Percentiles rank a stretch among this genome's conserved stretches.
These are phyloP conservation scores for Lasaia peninsularis DNA, from an alignment of 1,140 invertebrate species.

Conservation along the genomic window DNA sequence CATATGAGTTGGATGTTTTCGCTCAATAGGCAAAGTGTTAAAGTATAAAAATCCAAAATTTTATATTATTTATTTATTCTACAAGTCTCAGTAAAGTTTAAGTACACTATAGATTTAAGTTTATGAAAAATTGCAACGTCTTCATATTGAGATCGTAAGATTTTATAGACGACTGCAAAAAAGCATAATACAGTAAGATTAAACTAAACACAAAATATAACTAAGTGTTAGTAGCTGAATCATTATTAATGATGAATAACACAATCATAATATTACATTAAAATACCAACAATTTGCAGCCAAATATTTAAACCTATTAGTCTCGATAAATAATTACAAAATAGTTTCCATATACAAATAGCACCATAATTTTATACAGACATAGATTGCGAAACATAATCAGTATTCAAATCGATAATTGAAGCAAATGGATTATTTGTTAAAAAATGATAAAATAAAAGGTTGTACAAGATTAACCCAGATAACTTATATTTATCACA, in stretches of 20 bases:
- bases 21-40: not conserved
- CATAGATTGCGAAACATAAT: not conserved
- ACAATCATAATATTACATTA: not conserved
- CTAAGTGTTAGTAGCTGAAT: conserved; percentile 1
- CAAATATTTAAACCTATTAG: not conserved
- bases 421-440: not conserved
- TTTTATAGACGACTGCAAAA: not conserved
- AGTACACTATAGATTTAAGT: not conserved
- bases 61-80: not conserved
- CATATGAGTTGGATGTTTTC: not conserved
- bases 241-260: not conserved
- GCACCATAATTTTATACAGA: not conserved
- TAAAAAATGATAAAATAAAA: not conserved
- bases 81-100: not conserved
- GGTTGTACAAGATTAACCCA: not conserved
- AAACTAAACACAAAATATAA: conserved; percentile 2
- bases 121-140: conserved; percentile 2
- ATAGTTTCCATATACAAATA: not conserved
- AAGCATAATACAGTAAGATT: not conserved
- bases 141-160: not conserved
- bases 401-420: not conserved
- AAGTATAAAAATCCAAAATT: not conserved
- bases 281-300: not conserved
- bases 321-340: not conserved
- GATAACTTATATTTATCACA: not conserved